Percentiles rank a stretch among this genome's conserved stretches.
Conservation (phyloP, 2,888 invertebrate genomes). For the Mythimna lalbum region DNA sequence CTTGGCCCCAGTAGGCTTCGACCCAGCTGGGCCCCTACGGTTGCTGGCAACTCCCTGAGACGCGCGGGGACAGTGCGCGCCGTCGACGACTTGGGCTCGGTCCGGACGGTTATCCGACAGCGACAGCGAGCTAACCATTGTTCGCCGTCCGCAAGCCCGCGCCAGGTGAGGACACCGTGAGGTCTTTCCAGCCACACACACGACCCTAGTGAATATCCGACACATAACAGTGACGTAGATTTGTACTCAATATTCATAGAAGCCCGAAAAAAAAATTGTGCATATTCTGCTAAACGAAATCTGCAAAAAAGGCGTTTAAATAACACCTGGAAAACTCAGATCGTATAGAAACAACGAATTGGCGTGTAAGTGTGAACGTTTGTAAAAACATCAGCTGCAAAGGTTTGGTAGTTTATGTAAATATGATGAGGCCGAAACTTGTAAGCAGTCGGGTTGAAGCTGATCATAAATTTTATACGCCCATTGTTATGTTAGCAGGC, state of each 20-base stretch:
- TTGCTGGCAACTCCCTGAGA: too few relatives aligned
- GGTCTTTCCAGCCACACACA: too few relatives aligned
- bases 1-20: too few relatives aligned
- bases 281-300: neutral
- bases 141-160: too few relatives aligned
- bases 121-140: too few relatives aligned
- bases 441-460: slow-evolving; percentile 32
- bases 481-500: slow-evolving; percentile 59
- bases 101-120: too few relatives aligned
- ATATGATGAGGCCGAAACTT: slow-evolving; percentile 36
- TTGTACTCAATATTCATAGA: slow-evolving; percentile 1
- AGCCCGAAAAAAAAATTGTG: neutral
- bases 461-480: slow-evolving; percentile 59
- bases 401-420: slow-evolving; percentile 30
- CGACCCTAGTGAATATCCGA: too few relatives aligned
- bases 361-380: slow-evolving; percentile 37
- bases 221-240: too few relatives aligned
- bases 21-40: too few relatives aligned
- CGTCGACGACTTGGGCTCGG: too few relatives aligned
- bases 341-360: slow-evolving; percentile 27
- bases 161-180: too few relatives aligned
- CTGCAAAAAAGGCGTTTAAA: slow-evolving; percentile 3
- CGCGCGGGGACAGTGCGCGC: too few relatives aligned
- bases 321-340: slow-evolving; percentile 16
- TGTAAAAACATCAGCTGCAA: slow-evolving; percentile 33